Evolutionary conservation across 2,113 vertebrate genomes (phyloP), one percentile per base, ranked within the genome.

Genomic region (Archocentrus centrarchus): DNA sequence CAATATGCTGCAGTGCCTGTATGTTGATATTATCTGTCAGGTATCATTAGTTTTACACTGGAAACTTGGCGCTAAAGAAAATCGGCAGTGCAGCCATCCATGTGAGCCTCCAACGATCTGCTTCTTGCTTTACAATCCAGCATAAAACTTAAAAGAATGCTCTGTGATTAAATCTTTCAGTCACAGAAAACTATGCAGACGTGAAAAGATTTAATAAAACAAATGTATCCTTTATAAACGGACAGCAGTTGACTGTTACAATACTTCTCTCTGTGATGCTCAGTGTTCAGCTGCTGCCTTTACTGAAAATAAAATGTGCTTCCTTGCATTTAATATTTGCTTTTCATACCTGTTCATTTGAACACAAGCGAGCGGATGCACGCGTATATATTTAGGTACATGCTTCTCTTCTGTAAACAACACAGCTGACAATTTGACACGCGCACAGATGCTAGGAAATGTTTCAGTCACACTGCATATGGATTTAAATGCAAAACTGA

Each of bases 11-110:
- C 59, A 70, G 37, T 64, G 86, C 37, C 83, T 68, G 79, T 64
- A 41, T 79, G 79, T 66, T 84, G 88, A 90, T 91, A 68, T 84
- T 68, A 90, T 85, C 88, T 62, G 70, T 83, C 77, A 85, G 86
- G 77, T 86, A 61, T 84, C 59, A 82, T 85, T 92, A 27, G 5
- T 73, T 82, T 88, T 75, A 61, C 57, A 27, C 60, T 59, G 27
- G 55, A 59, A 83, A 80, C 75, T 60, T 47, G 44, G 18, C 18
- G 44, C 20, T 41, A 59, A 57, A 76, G 59, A 82, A 76, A 58
- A 78, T 59, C 10, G n/a, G 78, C 55, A 53, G 55, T 64, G 57
- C 37, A 58, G 70, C 41, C 41, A 35, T 44, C 60, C 18, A 3
- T 57, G 44, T 59, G 41, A 77, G 15, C 18, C 30, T 57, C 24